A percentile compares a stretch with the other conserved stretches of the same genome.
Conservation (phyloP, 2,888 invertebrate species). For the Ormyrus nitidulus region DNA sequence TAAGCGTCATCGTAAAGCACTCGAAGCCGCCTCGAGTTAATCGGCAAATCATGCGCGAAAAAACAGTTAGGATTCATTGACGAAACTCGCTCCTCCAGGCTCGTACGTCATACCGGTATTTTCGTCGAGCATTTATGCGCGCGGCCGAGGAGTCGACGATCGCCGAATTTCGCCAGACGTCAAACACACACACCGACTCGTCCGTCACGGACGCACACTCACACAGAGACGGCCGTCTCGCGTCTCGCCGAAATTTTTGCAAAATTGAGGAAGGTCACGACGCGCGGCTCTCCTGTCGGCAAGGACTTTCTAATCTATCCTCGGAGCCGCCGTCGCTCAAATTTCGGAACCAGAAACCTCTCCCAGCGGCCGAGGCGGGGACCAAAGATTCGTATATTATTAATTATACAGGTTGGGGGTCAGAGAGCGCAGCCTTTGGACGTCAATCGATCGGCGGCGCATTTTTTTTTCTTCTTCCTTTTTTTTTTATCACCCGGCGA, state of each 20-base stretch:
- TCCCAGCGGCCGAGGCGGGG: background rate
- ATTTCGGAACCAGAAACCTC: conserved; percentile 19
- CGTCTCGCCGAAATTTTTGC: conserved; percentile 25
- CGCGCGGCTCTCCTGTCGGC: conserved; percentile 26
- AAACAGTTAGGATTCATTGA: no score
- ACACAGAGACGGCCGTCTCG: background rate
- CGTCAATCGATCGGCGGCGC: conserved; percentile 29
- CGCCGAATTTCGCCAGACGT: background rate
- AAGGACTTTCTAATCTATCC: conserved; percentile 46
- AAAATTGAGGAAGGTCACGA: conserved; percentile 57
- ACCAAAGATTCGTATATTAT: conserved; percentile 47
- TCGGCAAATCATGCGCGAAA: no score
- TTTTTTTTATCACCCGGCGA: background rate
- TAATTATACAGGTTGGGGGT: conserved; percentile 45
- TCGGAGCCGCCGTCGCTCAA: conserved; percentile 12
- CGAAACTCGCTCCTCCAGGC: background rate
- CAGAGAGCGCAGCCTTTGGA: background rate
- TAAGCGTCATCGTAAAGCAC: no score
- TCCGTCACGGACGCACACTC: no score
- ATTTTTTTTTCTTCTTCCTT: background rate
- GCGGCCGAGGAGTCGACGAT: conserved; percentile 2
- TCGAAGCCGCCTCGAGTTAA: no score
- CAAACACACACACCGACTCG: background rate
- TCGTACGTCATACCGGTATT: background rate
- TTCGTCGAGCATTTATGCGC: background rate